Evolutionary conservation across 2,888 invertebrate species (phyloP), one percentile per base, ranked within the genome.

Genomic region (Rhingia rostrata): DNA sequence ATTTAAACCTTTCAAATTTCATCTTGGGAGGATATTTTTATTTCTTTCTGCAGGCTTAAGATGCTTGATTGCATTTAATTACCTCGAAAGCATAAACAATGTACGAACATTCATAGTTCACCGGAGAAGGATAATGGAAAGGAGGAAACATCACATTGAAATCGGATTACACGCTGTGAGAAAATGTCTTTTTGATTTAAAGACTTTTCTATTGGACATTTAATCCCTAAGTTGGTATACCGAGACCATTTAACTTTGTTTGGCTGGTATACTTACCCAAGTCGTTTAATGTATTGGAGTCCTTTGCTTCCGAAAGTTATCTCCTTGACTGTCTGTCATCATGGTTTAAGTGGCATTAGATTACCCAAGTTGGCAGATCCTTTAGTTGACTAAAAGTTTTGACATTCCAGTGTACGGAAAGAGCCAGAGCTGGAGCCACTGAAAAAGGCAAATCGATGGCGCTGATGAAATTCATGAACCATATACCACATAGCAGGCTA

Each of bases 1-100:
- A 47, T 61, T 45, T 47, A 63, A 78, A 47, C 56, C 63, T 70
- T 77, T 70, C 70, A 69, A 63, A 78, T 70, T 70, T 69, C 69
- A 49, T 49, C 49, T 70, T 56, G 4, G 33, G 33, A 12, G 30
- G 22, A 61, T 54, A 33, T 14, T 32, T 7, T 14, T 32, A 43
- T 33, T 14, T 10, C 33, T 10, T 32, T 45, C 45, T 54, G 12
- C 22, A 54, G 32, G 67, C 39, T 63, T 47, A 56, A 39, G 54
- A 63, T 61, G 63, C 69, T 78, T 67, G 61, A 70, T 56, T 70
- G 63, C 77, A 54, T 70, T 70, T 69, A 63, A 66, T 53, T 69
- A 41, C 69, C 39, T 47, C 32, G 10, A n/a, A 35, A 41, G 47
- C 54, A 45, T 6, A 43, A 69, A 14, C 7, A 41, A 49, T 22